Base-by-base conservation (phyloP, 2,888 invertebrate species). In the Gonocerus acuteangulatus region DNA sequence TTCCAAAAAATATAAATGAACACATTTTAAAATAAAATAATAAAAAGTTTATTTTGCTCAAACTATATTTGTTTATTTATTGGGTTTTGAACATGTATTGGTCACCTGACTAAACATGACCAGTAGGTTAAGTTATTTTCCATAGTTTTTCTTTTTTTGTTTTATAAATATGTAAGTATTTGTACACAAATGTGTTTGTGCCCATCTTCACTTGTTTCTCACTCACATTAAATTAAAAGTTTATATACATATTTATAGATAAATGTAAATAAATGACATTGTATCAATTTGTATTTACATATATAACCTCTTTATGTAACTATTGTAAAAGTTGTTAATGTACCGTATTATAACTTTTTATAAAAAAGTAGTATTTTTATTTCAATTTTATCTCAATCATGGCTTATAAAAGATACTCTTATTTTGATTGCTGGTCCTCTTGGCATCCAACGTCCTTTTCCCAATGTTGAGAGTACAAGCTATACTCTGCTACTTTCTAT, bases 251-350 rank as follows among this genome's bases (percentile, higher is more conserved):
- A 45, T 23, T 36, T 39, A 57, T 32, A 27, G 39, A 39, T 54
- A 42, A 21, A 22, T 34, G 34, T 22, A 52, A 22, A 57, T 57
- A 45, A 42, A 15, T 57, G 27, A n/a, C 21, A 18, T 39, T 57
- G 45, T 19, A 44, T 57, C 45, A 57, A 45, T 47, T 21, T 57
- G 44, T 47, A 47, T 57, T 57, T 32, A 57, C 44, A 45, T 57
- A 32, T 45, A 42, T 42, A 57, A 44, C 57, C 27, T 15, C 13
- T 57, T 57, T 42, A 57, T 57, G 57, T 57, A 57, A 57, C 57
- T 57, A 34, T 47, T 57, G 54, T 54, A 45, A 57, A 57, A 57
- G 27, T 57, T 57, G 57, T 57, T 54, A 23, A 54, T 57, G 57
- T 23, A 57, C 13, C 57, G 44, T 45, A 57, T 32, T 57, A 57